phyloP scores from a whole-genome alignment of 2,113 vertebrate species.

The Aepyceros melampus region DNA sequence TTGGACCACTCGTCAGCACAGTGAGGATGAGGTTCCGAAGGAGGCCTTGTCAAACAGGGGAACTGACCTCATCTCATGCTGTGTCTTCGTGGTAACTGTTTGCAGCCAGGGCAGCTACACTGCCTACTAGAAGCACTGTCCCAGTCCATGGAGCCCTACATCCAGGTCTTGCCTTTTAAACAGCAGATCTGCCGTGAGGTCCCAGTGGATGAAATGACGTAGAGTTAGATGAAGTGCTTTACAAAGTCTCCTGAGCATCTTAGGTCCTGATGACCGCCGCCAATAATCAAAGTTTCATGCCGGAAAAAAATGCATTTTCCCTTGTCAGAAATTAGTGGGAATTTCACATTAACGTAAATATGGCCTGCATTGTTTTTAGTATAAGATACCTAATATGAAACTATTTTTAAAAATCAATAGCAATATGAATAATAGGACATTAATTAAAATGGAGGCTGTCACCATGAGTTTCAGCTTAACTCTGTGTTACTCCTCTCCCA shows the following conservation, averaged over 20 bases:
- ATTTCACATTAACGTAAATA: not conserved
- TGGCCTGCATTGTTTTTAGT: not conserved
- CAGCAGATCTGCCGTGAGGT: constrained; percentile 91
- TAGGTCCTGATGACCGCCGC: not conserved
- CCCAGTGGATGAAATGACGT: constrained; percentile 87
- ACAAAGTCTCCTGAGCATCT: constrained; percentile 53
- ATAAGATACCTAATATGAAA: constrained; percentile 1
- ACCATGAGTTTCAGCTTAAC: not conserved
- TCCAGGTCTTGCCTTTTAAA: constrained; percentile 90
- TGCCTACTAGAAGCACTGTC: constrained; percentile 88
- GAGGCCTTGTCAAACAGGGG: constrained; percentile 80
- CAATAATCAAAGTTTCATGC: not conserved
- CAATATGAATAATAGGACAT: not conserved
- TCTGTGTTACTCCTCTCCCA: not conserved
- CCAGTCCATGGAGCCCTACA: constrained; percentile 86
- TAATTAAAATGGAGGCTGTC: constrained; percentile 28
- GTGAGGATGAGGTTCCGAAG: not conserved
- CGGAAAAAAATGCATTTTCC: not conserved
- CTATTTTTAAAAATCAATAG: not conserved
- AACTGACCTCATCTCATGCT: constrained; percentile 95
- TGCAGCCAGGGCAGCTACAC: constrained; percentile 94
- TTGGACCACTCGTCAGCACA: not conserved
- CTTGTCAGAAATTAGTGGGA: not conserved
- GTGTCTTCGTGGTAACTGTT: constrained; percentile 88
- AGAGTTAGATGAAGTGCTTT: constrained; percentile 90